Conservation (phyloP, 2,113 vertebrate species). For the Puffinus mauretanicus region DNA sequence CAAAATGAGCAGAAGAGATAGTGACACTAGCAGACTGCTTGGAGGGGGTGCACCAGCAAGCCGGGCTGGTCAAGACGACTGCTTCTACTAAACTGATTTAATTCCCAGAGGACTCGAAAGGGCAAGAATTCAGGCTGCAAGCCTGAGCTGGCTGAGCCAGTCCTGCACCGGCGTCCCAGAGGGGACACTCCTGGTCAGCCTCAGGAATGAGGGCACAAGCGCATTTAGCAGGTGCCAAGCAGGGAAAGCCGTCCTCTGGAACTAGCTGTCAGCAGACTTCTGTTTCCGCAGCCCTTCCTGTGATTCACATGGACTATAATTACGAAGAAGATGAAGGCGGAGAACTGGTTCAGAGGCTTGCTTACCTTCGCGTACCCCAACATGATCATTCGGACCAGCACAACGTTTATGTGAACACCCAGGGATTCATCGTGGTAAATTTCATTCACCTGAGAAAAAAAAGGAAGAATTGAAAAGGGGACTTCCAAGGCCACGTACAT, state of each 20-base stretch:
- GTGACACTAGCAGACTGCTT: neutral
- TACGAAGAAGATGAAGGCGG: accelerated
- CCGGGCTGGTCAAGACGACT: neutral
- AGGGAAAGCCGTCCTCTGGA: neutral
- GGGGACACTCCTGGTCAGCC: neutral
- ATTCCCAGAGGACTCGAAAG: neutral
- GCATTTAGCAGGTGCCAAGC: neutral
- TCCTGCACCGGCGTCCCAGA: neutral
- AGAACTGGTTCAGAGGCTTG: neutral
- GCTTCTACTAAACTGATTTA: neutral
- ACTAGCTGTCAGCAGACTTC: neutral
- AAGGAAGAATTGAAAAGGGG: neutral
- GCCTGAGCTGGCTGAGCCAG: neutral
- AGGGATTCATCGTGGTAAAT: constrained; percentile 98
- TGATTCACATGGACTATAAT: accelerated
- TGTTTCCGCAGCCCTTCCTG: neutral
- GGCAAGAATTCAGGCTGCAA: neutral
- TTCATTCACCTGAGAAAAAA: constrained; percentile 87
- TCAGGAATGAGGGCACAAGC: neutral
- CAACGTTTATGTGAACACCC: constrained; percentile 93
- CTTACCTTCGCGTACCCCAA: constrained; percentile 94
- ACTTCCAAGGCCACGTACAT: accelerated
- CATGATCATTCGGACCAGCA: constrained; percentile 98
- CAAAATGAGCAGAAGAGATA: neutral
- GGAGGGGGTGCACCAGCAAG: neutral